Percentiles rank a stretch among this genome's conserved stretches.
Conservation (phyloP, 1,140 invertebrate genomes). For the Apis cerana region DNA sequence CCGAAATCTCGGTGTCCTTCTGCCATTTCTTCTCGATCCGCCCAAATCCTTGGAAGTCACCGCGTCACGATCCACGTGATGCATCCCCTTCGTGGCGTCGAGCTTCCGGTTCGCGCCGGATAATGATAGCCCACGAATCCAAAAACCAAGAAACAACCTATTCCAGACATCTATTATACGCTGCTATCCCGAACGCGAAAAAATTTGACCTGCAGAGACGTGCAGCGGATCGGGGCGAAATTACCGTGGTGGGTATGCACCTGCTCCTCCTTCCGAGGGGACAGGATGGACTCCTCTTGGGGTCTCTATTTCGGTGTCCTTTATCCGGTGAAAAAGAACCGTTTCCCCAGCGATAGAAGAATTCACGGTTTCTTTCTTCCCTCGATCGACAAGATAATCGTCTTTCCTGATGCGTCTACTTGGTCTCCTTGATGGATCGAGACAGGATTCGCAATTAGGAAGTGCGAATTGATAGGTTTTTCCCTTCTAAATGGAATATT, state of each 20-base stretch:
- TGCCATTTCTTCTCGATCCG: conserved; percentile 35
- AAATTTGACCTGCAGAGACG: conserved; percentile 59
- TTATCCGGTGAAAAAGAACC: conserved; percentile 36
- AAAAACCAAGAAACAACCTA: conserved; percentile 36
- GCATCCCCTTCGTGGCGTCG: conserved; percentile 10
- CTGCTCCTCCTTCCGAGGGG: conserved; percentile 43
- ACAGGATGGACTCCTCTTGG: conserved; percentile 26
- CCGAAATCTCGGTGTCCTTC: conserved; percentile 35
- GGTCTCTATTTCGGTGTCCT: conserved; percentile 25
- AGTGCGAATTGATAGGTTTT: background rate
- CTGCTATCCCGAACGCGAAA: conserved; percentile 52
- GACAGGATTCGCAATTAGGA: background rate
- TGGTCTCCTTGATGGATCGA: background rate
- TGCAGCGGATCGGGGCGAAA: conserved; percentile 57
- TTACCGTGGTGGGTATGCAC: conserved; percentile 53
- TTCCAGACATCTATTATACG: conserved; percentile 55
- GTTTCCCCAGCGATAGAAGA: background rate
- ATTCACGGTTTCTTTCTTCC: background rate
- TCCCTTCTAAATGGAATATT: background rate
- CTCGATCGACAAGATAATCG: background rate
- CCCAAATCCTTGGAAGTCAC: conserved; percentile 54
- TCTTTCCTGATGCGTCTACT: background rate
- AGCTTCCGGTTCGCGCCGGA: conserved; percentile 64
- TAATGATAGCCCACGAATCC: conserved; percentile 62
- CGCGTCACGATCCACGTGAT: conserved; percentile 27